Conservation (phyloP, 2,113 vertebrate genomes). For the Agelaius tricolor region DNA sequence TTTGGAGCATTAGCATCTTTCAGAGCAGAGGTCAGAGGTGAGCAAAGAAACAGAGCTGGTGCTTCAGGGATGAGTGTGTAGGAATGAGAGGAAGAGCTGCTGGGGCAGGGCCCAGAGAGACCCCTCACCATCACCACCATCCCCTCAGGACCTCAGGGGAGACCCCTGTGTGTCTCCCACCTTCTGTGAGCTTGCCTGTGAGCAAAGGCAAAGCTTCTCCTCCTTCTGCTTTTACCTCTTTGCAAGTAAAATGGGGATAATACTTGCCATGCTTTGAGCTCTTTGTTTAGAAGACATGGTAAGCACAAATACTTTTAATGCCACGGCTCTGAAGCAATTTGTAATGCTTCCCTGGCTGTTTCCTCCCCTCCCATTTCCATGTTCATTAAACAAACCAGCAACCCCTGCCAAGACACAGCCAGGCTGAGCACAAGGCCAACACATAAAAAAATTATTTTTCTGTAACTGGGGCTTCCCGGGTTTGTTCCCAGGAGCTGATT, state of each 20-base stretch:
- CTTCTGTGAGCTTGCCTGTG: fast-evolving
- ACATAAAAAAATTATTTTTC: not conserved
- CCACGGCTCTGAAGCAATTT: conserved; percentile 46
- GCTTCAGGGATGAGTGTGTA: not conserved
- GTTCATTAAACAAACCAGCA: conserved; percentile 39
- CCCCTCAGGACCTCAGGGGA: not conserved
- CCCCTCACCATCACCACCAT: not conserved
- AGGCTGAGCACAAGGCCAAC: not conserved
- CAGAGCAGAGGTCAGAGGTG: not conserved
- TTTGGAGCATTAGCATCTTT: not conserved
- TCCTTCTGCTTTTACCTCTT: not conserved
- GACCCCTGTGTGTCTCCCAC: fast-evolving
- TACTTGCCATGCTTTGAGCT: not conserved
- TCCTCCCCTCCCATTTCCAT: conserved; percentile 28
- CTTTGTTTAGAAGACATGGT: not conserved
- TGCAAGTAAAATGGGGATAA: not conserved
- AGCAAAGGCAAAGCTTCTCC: not conserved
- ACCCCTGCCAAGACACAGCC: conserved; percentile 13
- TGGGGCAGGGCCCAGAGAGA: not conserved
- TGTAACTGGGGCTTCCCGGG: not conserved
- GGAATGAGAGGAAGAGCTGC: not conserved
- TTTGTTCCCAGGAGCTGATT: not conserved
- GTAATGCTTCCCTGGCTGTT: conserved; percentile 40
- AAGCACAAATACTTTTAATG: conserved; percentile 11
- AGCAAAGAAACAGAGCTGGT: not conserved